These are phyloP conservation scores for Bovichtus variegatus DNA, from an alignment of 2,797 vertebrate genomes.

Conservation along the genomic window DNA sequence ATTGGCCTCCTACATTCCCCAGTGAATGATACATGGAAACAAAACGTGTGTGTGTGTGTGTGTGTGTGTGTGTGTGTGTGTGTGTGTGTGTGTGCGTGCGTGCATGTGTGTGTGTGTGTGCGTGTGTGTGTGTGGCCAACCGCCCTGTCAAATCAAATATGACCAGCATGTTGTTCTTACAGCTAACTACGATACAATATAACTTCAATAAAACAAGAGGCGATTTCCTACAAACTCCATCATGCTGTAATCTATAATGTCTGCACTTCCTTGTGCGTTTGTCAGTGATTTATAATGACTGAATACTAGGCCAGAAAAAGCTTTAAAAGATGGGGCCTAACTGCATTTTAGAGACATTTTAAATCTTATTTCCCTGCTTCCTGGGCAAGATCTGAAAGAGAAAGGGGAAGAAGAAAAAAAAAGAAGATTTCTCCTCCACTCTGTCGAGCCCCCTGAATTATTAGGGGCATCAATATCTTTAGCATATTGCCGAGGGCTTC, in stretches of 20 bases:
- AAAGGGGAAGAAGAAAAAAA: conserved; percentile 15
- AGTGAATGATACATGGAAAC: conserved; percentile 72
- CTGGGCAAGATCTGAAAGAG: conserved; percentile 70
- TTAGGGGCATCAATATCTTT: conserved; percentile 99
- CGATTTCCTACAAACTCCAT: conserved; percentile 49
- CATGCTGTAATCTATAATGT: conserved; percentile 44
- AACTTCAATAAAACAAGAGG: conserved; percentile 35
- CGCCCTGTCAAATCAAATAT: conserved; percentile 54
- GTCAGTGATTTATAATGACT: conserved; percentile 67
- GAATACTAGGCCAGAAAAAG: conserved; percentile 57
- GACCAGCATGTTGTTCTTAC: conserved; percentile 38
- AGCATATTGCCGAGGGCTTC: conserved; percentile 94
- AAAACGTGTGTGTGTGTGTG: conserved; percentile 43
- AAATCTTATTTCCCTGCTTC: conserved; percentile 80
- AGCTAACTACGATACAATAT: conserved; percentile 50
- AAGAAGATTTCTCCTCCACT: conserved; percentile 72
- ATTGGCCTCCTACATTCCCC: conserved; percentile 68
- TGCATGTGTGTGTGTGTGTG: conserved; percentile 15
- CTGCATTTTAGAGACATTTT: conserved; percentile 77
- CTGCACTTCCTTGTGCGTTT: conserved; percentile 48
- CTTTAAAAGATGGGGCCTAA: conserved; percentile 67
- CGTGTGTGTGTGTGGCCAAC: conserved; percentile 20
- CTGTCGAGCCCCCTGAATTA: conserved; percentile 90
- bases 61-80: conserved; percentile 30
- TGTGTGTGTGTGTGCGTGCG: conserved; percentile 8